Evolutionary conservation across 2,113 vertebrate genomes (phyloP).

Genomic region (Amblyopsis rosae): DNA sequence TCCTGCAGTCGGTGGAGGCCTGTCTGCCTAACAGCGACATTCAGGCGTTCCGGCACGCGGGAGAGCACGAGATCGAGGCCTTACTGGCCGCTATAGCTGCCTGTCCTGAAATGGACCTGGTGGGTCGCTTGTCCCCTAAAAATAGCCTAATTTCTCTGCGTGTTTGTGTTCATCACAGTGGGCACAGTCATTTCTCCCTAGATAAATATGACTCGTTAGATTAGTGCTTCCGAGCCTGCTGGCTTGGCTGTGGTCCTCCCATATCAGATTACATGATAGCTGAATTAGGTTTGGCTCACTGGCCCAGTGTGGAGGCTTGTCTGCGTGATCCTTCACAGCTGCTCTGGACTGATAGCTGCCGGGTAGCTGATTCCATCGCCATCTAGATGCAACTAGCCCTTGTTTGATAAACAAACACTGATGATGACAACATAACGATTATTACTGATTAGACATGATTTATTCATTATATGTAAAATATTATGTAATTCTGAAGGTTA

Average conservation of each 20-base stretch:
- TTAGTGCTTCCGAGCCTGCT: conserved; percentile 29
- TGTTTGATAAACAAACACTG: conserved; percentile 7
- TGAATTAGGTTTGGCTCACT: conserved; percentile 50
- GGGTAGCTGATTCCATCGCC: conserved; percentile 3
- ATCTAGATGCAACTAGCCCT: conserved; percentile 33
- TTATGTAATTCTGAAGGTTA: not conserved
- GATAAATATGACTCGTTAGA: conserved; percentile 38
- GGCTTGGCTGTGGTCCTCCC: conserved; percentile 18
- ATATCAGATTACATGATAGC: conserved; percentile 38
- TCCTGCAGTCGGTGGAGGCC: conserved; percentile 76
- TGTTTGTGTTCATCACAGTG: conserved; percentile 24
- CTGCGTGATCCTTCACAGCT: conserved; percentile 67
- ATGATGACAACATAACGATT: not conserved
- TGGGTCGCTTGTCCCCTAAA: conserved; percentile 69
- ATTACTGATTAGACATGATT: too few species aligned
- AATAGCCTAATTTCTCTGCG: conserved; percentile 28
- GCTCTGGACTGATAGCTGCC: conserved; percentile 21
- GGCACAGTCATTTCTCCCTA: conserved; percentile 18
- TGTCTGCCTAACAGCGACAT: conserved; percentile 68
- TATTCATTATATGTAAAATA: too few species aligned
- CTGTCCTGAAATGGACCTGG: conserved; percentile 75
- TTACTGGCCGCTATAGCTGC: conserved; percentile 68
- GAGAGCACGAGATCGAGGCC: conserved; percentile 72
- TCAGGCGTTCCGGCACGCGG: conserved; percentile 71
- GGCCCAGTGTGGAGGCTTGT: conserved; percentile 39